Evolutionary conservation across 1,140 invertebrate species (phyloP).

Genomic region (Mizuhopecten yessoensis): DNA sequence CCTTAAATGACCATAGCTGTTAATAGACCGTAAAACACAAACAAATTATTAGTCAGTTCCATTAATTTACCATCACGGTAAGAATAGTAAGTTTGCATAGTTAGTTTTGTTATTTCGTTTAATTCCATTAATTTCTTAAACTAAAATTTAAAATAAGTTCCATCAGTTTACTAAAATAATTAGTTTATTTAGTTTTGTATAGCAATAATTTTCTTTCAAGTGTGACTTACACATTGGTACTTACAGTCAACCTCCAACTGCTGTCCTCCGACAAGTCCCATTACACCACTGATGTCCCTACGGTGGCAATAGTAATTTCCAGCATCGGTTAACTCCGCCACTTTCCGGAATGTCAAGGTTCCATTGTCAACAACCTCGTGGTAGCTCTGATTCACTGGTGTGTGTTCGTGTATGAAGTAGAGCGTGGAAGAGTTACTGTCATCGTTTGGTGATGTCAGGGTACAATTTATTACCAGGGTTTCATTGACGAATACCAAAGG

Average conservation of each 20-base stretch:
- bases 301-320: neutral
- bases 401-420: neutral
- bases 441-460: neutral
- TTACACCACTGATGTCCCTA: neutral
- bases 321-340: neutral
- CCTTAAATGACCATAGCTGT: no score
- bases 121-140: no score
- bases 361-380: neutral
- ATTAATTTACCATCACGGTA: no score
- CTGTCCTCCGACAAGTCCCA: neutral
- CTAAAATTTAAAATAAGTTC: no score
- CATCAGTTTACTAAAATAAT: no score
- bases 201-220: no score
- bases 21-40: no score
- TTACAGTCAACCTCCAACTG: neutral
- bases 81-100: no score
- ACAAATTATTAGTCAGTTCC: no score
- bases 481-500: neutral
- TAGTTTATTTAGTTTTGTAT: no score
- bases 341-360: constrained; percentile 8
- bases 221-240: neutral
- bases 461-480: neutral
- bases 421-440: neutral
- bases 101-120: no score
- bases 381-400: neutral